Conservation (phyloP, 2,888 invertebrate genomes). For the Zygothrica quintamaculata region DNA sequence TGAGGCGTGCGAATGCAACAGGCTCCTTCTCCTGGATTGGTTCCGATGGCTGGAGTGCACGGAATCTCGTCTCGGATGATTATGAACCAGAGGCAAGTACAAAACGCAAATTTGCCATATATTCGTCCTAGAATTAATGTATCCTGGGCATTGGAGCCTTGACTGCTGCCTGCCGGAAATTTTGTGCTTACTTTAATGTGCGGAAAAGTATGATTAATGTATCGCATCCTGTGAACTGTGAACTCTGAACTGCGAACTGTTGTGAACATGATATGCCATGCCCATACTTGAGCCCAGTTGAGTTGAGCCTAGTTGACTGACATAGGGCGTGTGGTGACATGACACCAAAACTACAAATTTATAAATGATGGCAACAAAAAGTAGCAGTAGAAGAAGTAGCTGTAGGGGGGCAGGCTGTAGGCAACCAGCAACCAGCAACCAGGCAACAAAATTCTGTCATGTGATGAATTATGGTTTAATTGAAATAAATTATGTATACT, state of each 20-base stretch:
- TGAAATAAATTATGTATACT: slow-evolving; percentile 75
- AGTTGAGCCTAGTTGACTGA: too few relatives aligned
- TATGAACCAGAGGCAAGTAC: slow-evolving; percentile 91
- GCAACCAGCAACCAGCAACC: slow-evolving; percentile 18
- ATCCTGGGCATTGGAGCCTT: too few relatives aligned
- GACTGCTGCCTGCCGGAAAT: slow-evolving; percentile 55
- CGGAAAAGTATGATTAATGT: slow-evolving; percentile 75
- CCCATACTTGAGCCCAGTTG: slow-evolving; percentile 35
- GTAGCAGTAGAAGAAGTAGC: too few relatives aligned
- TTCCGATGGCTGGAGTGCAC: slow-evolving; percentile 97
- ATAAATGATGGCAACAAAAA: slow-evolving; percentile 61
- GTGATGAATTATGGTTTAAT: slow-evolving; percentile 80
- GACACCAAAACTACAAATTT: slow-evolving; percentile 62
- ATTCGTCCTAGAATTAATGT: too few relatives aligned
- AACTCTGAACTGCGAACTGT: too few relatives aligned
- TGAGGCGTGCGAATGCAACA: slow-evolving; percentile 93
- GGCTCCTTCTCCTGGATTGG: slow-evolving; percentile 98
- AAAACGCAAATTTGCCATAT: too few relatives aligned
- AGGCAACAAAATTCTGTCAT: slow-evolving; percentile 30
- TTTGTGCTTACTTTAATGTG: slow-evolving; percentile 71
- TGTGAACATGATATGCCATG: slow-evolving; percentile 48
- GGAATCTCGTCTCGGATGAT: slow-evolving; percentile 93
- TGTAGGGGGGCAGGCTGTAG: too few relatives aligned
- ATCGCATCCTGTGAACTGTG: slow-evolving; percentile 27
- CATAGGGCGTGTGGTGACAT: slow-evolving; percentile 43